Conservation (phyloP, 2,888 invertebrate genomes). For the Sialis lutaria region DNA sequence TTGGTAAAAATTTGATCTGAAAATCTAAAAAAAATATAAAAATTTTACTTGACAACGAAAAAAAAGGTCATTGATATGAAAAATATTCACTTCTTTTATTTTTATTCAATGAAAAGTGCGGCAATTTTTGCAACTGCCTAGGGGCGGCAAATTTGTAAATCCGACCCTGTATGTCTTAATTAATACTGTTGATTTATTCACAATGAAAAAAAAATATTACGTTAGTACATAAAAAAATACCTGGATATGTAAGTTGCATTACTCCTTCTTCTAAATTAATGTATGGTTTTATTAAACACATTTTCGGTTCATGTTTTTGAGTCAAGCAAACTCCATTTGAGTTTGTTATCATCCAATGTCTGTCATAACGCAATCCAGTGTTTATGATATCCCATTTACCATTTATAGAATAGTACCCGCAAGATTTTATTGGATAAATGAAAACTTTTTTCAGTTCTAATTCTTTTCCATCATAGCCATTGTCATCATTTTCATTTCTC, state of each 20-base stretch:
- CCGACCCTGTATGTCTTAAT: too few species aligned
- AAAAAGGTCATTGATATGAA: too few species aligned
- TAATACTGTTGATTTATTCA: not conserved
- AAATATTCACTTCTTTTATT: too few species aligned
- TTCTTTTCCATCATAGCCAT: not conserved
- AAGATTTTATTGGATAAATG: slow-evolving; percentile 85
- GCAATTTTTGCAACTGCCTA: too few species aligned
- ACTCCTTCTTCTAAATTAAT: slow-evolving; percentile 39
- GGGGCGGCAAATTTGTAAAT: too few species aligned
- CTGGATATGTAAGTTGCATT: slow-evolving; percentile 41
- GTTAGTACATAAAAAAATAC: slow-evolving; percentile 21
- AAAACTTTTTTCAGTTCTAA: slow-evolving; percentile 25
- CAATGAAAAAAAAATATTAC: not conserved
- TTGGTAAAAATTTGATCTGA: too few species aligned
- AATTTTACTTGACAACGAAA: too few species aligned
- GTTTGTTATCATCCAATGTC: slow-evolving; percentile 86
- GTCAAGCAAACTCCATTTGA: slow-evolving; percentile 67
- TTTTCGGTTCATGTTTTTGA: slow-evolving; percentile 64
- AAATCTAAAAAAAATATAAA: too few species aligned
- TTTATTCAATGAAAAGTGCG: too few species aligned
- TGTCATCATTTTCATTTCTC: not conserved
- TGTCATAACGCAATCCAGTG: slow-evolving; percentile 73
- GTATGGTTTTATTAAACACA: slow-evolving; percentile 61
- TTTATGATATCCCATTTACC: slow-evolving; percentile 52
- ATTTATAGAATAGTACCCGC: slow-evolving; percentile 54